Conservation (phyloP, 2,797 vertebrate species). For the Luscinia megarhynchos region DNA sequence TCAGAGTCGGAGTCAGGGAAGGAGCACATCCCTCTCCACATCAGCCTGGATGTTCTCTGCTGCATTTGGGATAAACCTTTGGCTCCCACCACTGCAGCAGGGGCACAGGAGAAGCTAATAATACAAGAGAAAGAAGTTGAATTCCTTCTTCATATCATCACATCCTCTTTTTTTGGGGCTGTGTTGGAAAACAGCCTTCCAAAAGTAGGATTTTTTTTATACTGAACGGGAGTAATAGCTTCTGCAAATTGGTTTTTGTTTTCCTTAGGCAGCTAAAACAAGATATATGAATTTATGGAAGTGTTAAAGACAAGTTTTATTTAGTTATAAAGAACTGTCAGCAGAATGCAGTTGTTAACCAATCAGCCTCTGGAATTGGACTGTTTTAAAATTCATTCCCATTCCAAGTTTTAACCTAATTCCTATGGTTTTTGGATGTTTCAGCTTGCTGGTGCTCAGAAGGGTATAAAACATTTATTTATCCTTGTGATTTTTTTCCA, state of each 20-base stretch:
- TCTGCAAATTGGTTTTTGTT: background rate
- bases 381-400: background rate
- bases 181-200: background rate
- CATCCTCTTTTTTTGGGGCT: background rate
- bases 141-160: background rate
- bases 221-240: background rate
- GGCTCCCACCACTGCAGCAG: rapidly evolving
- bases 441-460: background rate
- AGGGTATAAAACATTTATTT: background rate
- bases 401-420: background rate
- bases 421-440: rapidly evolving
- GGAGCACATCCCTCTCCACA: background rate
- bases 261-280: background rate
- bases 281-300: background rate
- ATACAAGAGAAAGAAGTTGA: background rate
- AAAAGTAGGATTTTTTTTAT: background rate
- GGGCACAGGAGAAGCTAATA: background rate
- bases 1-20: background rate
- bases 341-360: background rate
- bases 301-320: background rate
- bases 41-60: background rate
- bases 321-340: background rate
- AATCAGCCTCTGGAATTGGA: background rate
- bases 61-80: background rate
- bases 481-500: background rate